Evolutionary conservation across 2,888 invertebrate genomes (phyloP).

Genomic region (Ophioninae sp.): DNA sequence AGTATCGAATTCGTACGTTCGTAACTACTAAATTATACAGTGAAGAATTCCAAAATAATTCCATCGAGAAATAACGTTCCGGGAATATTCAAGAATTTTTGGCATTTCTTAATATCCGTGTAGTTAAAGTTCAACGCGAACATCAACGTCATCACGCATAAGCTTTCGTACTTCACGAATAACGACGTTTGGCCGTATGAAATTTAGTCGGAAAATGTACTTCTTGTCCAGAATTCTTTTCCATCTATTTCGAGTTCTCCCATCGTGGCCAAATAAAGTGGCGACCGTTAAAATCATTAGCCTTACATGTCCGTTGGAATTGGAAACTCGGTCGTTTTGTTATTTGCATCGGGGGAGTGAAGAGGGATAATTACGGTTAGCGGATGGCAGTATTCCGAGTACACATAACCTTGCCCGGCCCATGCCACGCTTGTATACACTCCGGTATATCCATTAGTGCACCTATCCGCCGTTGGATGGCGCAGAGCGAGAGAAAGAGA

Average conservation of each 20-base stretch:
- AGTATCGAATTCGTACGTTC: too few relatives aligned
- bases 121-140: too few relatives aligned
- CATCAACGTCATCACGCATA: too few relatives aligned
- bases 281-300: conserved; percentile 36
- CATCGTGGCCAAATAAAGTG: background rate
- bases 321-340: conserved; percentile 41
- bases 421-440: conserved; percentile 1
- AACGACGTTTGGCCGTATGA: too few relatives aligned
- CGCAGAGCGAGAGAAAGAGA: conserved; percentile 32
- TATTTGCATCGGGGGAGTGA: conserved; percentile 38
- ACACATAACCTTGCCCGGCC: conserved; percentile 2
- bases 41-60: too few relatives aligned
- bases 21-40: too few relatives aligned
- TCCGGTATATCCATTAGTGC: conserved; percentile 19
- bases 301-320: conserved; percentile 20
- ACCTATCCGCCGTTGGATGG: conserved; percentile 26
- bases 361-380: conserved; percentile 57
- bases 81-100: too few relatives aligned
- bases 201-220: too few relatives aligned
- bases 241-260: background rate
- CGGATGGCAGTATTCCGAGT: conserved; percentile 31
- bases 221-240: too few relatives aligned
- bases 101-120: too few relatives aligned
- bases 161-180: too few relatives aligned
- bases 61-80: too few relatives aligned